phyloP scores from a whole-genome alignment of 1,140 invertebrate genomes.

The Sitodiplosis mosellana region DNA sequence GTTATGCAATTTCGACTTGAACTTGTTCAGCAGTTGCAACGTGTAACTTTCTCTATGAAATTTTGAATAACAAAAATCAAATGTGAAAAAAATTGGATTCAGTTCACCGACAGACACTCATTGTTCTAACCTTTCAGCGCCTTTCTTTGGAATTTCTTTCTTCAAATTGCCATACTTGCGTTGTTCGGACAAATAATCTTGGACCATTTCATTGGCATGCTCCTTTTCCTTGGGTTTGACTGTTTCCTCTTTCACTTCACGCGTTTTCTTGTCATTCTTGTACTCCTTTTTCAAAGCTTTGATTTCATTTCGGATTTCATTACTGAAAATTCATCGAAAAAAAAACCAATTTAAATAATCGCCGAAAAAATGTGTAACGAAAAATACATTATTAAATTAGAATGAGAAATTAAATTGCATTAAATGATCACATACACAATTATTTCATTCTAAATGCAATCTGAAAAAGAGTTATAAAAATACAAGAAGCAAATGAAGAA shows the following conservation, averaged over 20 bases:
- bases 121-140: conserved; percentile 32
- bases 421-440: too few relatives aligned
- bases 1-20: conserved; percentile 54
- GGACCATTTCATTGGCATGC: conserved; percentile 39
- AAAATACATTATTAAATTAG: background rate
- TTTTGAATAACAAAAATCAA: conserved; percentile 2
- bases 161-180: conserved; percentile 56
- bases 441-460: too few relatives aligned
- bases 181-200: conserved; percentile 54
- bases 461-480: too few relatives aligned
- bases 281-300: conserved; percentile 52
- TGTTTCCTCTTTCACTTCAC: conserved; percentile 26
- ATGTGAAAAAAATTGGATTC: background rate
- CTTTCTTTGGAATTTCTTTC: conserved; percentile 47
- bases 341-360: too few relatives aligned
- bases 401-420: conserved; percentile 1
- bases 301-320: conserved; percentile 59
- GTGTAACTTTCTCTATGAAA: conserved; percentile 49
- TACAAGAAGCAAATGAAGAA: too few relatives aligned
- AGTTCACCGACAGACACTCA: background rate
- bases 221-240: conserved; percentile 24
- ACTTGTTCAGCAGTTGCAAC: conserved; percentile 59
- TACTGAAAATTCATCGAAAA: conserved; percentile 30
- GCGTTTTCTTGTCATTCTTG: conserved; percentile 35
- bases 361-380: background rate